Evolutionary conservation across 2,888 invertebrate species (phyloP), one percentile per base, ranked within the genome.

Genomic region (Oligia strigilis): DNA sequence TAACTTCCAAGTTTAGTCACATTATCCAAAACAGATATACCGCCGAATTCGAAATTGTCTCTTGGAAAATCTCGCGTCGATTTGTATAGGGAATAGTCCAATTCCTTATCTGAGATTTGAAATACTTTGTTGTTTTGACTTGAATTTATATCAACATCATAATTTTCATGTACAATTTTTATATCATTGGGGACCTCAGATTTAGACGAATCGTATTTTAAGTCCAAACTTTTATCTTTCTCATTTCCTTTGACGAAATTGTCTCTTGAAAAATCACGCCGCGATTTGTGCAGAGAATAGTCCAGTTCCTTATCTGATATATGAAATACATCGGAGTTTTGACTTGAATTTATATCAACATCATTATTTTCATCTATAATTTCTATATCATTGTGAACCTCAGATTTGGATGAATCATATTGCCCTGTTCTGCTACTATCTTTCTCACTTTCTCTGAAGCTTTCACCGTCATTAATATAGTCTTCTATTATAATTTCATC

Each of bases 281-380:
- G 93, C 1, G 94, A 94, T 86, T 93, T 89, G 76, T 96, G 95
- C 70, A 97, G 92, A 0, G 98, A 98, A 93, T 98, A 98, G 90
- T 98, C 97, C 40, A 98, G 93, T 94, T 98, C 98, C 87, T 97
- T 97, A 89, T 98, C 98, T 69, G 97, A 97, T 80, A 97, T 94
- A 81, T 94, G 91, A 87, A 96, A 95, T 70, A 92, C 87, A 88
- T 94, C 93, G 14, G 93, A 93, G 76, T 88, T 85, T 87, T 93
- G 92, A 89, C 93, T 95, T 4, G 87, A 89, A 84, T 86, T 90
- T n/a, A 84, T 77, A 65, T 80, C 80, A 46, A 78, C 66, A 72
- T 89, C 83, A 70, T 84, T 75, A 72, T 84, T 72, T 13, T 3
- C 43, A 29, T 84, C 64, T 46, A 78, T 11, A 19, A 76, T 77